Conservation (phyloP, 2,113 vertebrate species). For the Gymnocephalus cernua region DNA sequence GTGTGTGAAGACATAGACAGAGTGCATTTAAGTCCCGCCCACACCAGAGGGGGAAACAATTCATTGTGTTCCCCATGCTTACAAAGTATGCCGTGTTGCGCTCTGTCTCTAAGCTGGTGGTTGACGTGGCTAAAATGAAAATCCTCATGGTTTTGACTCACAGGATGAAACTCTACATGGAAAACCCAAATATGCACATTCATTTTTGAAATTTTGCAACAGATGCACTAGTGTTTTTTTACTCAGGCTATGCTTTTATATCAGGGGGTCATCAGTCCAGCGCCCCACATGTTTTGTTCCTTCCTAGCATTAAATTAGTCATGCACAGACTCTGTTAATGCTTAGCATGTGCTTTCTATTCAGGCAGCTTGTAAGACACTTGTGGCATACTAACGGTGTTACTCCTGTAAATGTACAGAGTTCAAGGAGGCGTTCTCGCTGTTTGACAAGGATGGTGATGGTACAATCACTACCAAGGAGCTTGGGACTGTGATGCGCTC, state of each 20-base stretch:
- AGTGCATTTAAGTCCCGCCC: too few relatives aligned
- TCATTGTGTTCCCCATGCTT: too few relatives aligned
- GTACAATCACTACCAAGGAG: constrained; percentile 94
- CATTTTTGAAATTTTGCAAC: neutral
- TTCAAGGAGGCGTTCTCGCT: constrained; percentile 96
- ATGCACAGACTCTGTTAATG: neutral
- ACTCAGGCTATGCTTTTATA: too few relatives aligned
- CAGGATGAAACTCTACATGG: neutral
- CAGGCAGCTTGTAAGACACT: neutral
- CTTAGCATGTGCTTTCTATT: neutral
- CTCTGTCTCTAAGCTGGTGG: neutral
- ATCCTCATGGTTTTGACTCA: neutral
- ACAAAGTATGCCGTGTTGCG: too few relatives aligned
- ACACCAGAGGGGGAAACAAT: too few relatives aligned
- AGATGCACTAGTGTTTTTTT: constrained; percentile 4
- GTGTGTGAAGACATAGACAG: neutral
- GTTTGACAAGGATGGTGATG: constrained; percentile 94
- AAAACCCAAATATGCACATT: neutral
- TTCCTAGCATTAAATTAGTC: constrained; percentile 3
- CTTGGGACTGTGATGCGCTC: constrained; percentile 93
- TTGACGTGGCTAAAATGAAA: neutral
- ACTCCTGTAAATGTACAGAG: constrained; percentile 81
- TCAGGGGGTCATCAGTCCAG: neutral
- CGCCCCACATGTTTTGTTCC: neutral
- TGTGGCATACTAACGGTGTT: neutral